Percentiles rank a stretch among this genome's conserved stretches.
These are phyloP conservation scores for Varanus komodoensis DNA, from an alignment of 2,113 vertebrate genomes.

Conservation along the genomic window DNA sequence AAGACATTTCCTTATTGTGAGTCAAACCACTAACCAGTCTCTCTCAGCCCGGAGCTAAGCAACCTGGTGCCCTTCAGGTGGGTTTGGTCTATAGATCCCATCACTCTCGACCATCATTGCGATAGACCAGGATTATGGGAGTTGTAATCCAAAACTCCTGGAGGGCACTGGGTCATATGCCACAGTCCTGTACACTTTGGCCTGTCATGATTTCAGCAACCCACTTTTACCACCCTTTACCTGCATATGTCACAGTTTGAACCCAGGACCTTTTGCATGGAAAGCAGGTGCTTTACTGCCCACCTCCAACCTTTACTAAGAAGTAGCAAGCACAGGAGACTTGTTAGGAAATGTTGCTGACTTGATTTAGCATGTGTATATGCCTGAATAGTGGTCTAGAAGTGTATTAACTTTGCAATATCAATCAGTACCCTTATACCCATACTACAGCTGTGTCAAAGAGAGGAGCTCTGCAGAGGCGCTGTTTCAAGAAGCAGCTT, in stretches of 20 bases:
- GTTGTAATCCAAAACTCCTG: no score
- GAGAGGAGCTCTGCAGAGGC: not conserved
- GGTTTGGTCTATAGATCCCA: no score
- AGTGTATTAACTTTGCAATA: fast-evolving
- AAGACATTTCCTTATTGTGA: no score
- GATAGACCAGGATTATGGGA: no score
- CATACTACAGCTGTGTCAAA: not conserved
- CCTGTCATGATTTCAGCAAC: no score
- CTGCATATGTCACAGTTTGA: not conserved
- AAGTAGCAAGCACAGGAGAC: not conserved
- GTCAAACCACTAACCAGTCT: no score
- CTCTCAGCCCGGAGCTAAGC: no score
- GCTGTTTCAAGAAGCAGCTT: not conserved
- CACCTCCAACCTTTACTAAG: not conserved
- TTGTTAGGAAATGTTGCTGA: not conserved
- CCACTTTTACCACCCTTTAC: not conserved
- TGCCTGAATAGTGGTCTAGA: not conserved
- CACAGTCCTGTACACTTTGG: no score
- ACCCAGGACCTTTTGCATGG: not conserved
- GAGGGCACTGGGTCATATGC: no score
- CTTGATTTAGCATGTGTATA: not conserved
- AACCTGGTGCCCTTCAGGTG: no score
- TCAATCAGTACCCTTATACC: fast-evolving
- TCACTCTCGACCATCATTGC: no score
- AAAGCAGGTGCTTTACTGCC: not conserved